phyloP scores from a whole-genome alignment of 2,888 invertebrate genomes.

The Drosophila aldrichi region DNA sequence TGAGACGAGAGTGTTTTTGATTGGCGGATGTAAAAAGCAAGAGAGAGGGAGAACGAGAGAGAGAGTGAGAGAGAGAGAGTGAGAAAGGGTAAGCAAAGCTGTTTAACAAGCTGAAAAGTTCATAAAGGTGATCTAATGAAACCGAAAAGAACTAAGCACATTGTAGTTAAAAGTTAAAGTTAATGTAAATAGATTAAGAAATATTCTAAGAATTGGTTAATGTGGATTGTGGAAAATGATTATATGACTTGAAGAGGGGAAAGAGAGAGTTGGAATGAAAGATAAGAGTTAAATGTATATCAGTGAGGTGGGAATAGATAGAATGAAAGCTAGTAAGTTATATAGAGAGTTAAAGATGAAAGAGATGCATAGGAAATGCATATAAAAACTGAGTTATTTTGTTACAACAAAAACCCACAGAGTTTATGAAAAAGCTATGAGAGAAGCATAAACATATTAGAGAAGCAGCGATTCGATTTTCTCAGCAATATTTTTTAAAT shows the following conservation, averaged over 20 bases:
- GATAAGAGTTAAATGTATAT: too few species aligned
- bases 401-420: too few species aligned
- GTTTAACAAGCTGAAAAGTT: slow-evolving; percentile 16
- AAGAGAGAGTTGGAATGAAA: too few species aligned
- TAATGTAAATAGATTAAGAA: neutral
- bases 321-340: neutral
- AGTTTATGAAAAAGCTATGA: neutral
- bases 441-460: neutral
- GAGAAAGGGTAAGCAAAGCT: slow-evolving; percentile 19
- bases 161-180: neutral
- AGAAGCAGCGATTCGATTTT: neutral
- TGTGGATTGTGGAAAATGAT: neutral
- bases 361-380: too few species aligned
- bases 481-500: neutral
- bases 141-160: neutral
- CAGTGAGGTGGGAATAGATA: too few species aligned
- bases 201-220: neutral
- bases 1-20: slow-evolving; percentile 23
- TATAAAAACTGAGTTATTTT: too few species aligned
- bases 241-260: neutral
- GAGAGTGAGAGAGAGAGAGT: slow-evolving; percentile 14
- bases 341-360: too few species aligned
- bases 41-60: slow-evolving; percentile 24
- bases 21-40: slow-evolving; percentile 23
- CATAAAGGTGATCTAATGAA: slow-evolving; percentile 8